phyloP scores from a whole-genome alignment of 2,113 vertebrate genomes.

The Neofelis nebulosa region DNA sequence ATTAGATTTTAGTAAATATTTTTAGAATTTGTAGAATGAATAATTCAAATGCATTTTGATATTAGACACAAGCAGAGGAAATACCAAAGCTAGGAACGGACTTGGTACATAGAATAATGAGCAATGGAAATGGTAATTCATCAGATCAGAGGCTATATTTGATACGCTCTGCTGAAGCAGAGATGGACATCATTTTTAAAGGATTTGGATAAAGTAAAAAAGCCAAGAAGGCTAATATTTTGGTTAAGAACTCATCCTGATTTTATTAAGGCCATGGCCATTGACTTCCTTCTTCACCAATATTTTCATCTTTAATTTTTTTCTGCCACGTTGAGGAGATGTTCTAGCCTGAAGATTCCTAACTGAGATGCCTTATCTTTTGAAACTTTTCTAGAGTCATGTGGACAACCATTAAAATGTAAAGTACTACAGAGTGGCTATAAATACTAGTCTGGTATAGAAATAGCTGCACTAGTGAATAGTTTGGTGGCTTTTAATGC shows the following conservation, averaged over 20 bases:
- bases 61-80: slow-evolving; percentile 53
- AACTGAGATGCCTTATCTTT: background rate
- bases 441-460: background rate
- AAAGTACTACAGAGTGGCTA: background rate
- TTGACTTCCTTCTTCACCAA: background rate
- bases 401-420: background rate
- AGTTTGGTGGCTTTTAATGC: background rate
- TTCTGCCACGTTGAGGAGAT: background rate
- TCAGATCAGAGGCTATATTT: background rate
- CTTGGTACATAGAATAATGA: slow-evolving; percentile 2
- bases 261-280: background rate
- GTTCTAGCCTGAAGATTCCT: background rate
- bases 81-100: background rate
- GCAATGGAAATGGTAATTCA: slow-evolving; percentile 22
- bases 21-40: slow-evolving; percentile 14
- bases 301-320: background rate
- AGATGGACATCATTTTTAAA: background rate
- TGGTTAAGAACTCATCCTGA: background rate
- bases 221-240: background rate
- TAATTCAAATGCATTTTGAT: slow-evolving; percentile 49
- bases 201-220: background rate
- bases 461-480: background rate
- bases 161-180: background rate
- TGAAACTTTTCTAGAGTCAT: background rate
- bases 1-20: slow-evolving; percentile 35